Evolutionary conservation across 2,888 invertebrate genomes (phyloP), one percentile per base, ranked within the genome.

Genomic region (Nowickia ferox): DNA sequence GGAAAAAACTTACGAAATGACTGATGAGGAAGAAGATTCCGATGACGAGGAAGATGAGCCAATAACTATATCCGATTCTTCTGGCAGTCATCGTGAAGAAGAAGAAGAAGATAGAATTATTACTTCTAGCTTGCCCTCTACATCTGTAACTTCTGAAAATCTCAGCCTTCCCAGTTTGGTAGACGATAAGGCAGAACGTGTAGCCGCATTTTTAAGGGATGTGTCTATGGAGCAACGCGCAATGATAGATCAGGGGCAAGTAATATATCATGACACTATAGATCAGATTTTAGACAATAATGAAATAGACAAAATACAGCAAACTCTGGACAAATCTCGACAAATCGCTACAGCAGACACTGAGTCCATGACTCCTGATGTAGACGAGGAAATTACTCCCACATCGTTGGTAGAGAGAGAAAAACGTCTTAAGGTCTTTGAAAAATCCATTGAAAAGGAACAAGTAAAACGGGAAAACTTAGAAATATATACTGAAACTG

Each of bases 201-300:
- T 92, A 65, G 89, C 90, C 17, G 92, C 90, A 0, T 92, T 92
- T 68, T 81, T 92, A 11, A 90, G 90, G 0, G 93, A 92, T 82
- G 92, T 92, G 0, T 91, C 91, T 5, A 84, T 88, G 1, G 89
- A 90, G 40, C 86, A 88, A 0, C 89, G 69, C 42, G 87, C 87
- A 42, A 83, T 89, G 66, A 10, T 59, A 1, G 86, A 71, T n/a
- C 59, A 76, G 15, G 78, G 81, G 2, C 48, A 55, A 13, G 0
- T 69, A 38, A 63, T 15, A 4, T 22, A 22, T 9, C 59, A 78
- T 38, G 86, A 86, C 69, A 87, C 17, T 48, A 30, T 82, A 51
- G 71, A 84, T 48, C 19, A 84, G 75, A 72, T 83, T 51, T 38
- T 84, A 77, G 17, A 69, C 66, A 38, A 79, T 22, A 84, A 13